Base-by-base conservation (phyloP, 2,888 invertebrate genomes). In the Ypsolopha scabrella region DNA sequence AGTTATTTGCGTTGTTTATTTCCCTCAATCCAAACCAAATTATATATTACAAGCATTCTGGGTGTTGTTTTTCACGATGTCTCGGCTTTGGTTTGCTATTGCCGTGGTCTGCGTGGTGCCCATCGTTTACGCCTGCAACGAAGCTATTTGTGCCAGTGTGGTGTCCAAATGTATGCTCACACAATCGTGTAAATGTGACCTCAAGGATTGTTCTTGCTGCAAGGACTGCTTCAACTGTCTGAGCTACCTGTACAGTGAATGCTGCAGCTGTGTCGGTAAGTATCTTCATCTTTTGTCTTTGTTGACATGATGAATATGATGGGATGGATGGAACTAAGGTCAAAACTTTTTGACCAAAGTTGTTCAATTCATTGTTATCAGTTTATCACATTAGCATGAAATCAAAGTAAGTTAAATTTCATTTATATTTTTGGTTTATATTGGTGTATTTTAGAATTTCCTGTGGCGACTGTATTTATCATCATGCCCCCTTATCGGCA, bases 251-350 rank as follows among this genome's bases (percentile, higher is more conserved):
- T 98, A 96, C 77, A 92, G 91, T 58, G 97, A 98, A 77, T 98
- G 98, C 80, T 98, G 98, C 72, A 96, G 97, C 51, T 98, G 98
- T 88, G 96, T 98, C 63, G 98, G 98, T 98, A 86, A 91, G 95
- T 86, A 49, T 3, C 6, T 48, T 24, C 2, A 8, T 46, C 9
- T 10, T n/a, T 41, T 41, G 10, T 58, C 7, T 10, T 11, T 48
- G 2, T 38, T 4, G 33, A 14, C 24, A 9, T 51, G 13, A 37
- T 39, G 1, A 9, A 39, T 3, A n/a, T 4, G 4, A 3, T 24
- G 24, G 24, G 4, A 24, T 24, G 24, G n/a, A n/a, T n/a, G n/a
- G n/a, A n/a, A n/a, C n/a, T n/a, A n/a, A n/a, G n/a, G n/a, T n/a
- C 4, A 24, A 24, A 24, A 24, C 24, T 3, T 24, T 24, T 24